Percentiles rank a stretch among this genome's conserved stretches.
Evolutionary conservation across 2,888 invertebrate species (phyloP).

Genomic region (Callyntrura guangdongensis): DNA sequence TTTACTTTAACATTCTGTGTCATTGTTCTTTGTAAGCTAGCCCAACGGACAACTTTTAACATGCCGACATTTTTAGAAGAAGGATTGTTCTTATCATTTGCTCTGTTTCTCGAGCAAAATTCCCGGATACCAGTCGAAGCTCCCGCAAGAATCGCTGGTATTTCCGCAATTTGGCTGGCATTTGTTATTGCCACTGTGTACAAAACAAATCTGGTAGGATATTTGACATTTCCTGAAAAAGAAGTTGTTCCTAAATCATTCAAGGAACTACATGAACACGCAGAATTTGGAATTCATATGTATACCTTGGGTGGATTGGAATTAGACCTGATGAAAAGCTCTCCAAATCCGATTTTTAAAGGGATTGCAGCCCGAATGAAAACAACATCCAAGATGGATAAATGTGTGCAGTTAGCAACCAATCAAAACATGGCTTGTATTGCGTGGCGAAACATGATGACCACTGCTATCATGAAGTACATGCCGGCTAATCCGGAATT

Average conservation of each 20-base stretch:
- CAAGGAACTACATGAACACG: slow-evolving; percentile 10
- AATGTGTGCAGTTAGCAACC: slow-evolving; percentile 14
- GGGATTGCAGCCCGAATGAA: not conserved
- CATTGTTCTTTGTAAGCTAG: not conserved
- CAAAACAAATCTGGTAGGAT: slow-evolving; percentile 54
- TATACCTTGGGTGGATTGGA: not conserved
- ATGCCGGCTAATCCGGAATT: not conserved
- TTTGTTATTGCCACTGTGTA: slow-evolving; percentile 37
- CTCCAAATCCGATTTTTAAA: slow-evolving; percentile 27
- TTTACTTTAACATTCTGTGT: not conserved
- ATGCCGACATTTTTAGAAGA: slow-evolving; percentile 13
- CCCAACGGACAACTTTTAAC: not conserved
- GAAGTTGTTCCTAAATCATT: slow-evolving; percentile 23
- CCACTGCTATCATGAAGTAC: not conserved
- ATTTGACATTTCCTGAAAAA: slow-evolving; percentile 54
- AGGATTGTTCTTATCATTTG: slow-evolving; percentile 59
- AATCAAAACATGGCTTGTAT: not conserved
- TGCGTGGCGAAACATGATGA: not conserved
- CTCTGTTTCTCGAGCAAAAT: slow-evolving; percentile 64
- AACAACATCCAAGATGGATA: not conserved
- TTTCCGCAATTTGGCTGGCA: slow-evolving; percentile 19
- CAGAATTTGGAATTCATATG: not conserved
- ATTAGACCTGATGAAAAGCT: slow-evolving; percentile 22
- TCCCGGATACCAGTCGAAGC: not conserved
- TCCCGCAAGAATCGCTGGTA: not conserved